Base-by-base conservation (phyloP, 2,888 invertebrate genomes). In the Mimumesa dahlbomi region DNA sequence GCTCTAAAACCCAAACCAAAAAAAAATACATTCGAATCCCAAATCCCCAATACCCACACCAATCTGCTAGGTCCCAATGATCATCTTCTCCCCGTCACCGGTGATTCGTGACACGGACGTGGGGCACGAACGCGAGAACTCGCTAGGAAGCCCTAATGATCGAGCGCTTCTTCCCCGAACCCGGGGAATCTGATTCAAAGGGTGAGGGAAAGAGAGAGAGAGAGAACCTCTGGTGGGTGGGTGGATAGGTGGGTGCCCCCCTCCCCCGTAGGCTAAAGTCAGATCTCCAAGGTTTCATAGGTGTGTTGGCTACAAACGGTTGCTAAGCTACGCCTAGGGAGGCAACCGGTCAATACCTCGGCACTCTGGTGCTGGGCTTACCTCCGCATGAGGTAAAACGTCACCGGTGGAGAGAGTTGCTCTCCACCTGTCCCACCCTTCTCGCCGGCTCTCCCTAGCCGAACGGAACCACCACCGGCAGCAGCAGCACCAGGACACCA, bases 271-370 rank as follows among this genome's bases (percentile, higher is more conserved):
- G 69, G 83, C 79, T 82, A 82, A 86, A 88, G 87, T 87, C 87
- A 88, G 86, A 89, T 89, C 88, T 89, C 88, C 89, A 89, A 89
- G 89, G 89, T 88, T 88, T 85, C 84, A 82, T 86, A 88, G 87
- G 87, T 88, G 88, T 88, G 87, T 89, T 88, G 87, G 88, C 82
- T 85, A 85, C 87, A 85, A 87, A 84, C 82, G 83, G 89, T 89
- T 89, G 87, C 89, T 82, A 83, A 81, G 89, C 79, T 82, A 89
- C 88, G 54, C 61, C 76, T 82, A 82, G 87, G 87, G 85, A 87
- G 82, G 88, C 84, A 82, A 88, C 89, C 88, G 89, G 89, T 89
- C 89, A 89, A 89, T 89, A 89, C 88, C 88, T 87, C 84, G 85
- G 75, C 81, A 82, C 80, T 68, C 25, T 25, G 3, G 25, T 25